Evolutionary conservation across 2,797 vertebrate species (phyloP).

Genomic region (Urophycis tenuis): DNA sequence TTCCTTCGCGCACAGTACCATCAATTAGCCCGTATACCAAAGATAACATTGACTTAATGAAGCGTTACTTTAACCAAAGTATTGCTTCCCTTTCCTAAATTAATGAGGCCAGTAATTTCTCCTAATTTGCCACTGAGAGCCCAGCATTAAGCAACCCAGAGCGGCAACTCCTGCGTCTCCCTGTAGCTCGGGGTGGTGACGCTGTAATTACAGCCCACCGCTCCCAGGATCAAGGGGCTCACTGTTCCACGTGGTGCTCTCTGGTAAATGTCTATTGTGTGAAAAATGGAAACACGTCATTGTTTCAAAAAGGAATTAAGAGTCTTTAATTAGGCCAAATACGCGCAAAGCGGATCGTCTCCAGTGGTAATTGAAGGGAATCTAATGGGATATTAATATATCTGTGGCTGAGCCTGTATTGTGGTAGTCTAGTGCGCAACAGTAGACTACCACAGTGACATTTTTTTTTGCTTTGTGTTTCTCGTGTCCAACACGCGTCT

Average conservation of each 20-base stretch:
- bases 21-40: constrained; percentile 52
- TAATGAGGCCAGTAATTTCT: constrained; percentile 71
- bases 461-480: too few relatives aligned
- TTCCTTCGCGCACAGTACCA: constrained; percentile 43
- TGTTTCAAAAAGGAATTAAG: constrained; percentile 39
- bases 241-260: constrained; percentile 41
- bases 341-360: not conserved
- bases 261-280: constrained; percentile 46
- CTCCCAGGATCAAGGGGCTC: constrained; percentile 59
- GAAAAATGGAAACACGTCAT: constrained; percentile 52
- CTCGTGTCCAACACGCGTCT: too few relatives aligned
- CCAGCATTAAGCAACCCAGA: constrained; percentile 43
- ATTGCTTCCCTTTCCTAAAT: constrained; percentile 67
- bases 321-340: constrained; percentile 61
- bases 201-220: constrained; percentile 64
- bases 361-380: not conserved
- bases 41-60: constrained; percentile 65
- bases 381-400: too few relatives aligned
- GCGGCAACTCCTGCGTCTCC: constrained; percentile 41
- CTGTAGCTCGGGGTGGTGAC: constrained; percentile 47
- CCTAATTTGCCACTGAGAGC: constrained; percentile 64
- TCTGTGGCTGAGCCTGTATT: too few relatives aligned
- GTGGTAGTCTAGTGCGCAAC: too few relatives aligned
- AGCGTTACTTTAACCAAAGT: constrained; percentile 56
- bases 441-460: too few relatives aligned